A percentile compares a stretch with the other conserved stretches of the same genome.
Evolutionary conservation across 2,797 vertebrate species (phyloP).

Genomic region (Cyprinodon diabolis): DNA sequence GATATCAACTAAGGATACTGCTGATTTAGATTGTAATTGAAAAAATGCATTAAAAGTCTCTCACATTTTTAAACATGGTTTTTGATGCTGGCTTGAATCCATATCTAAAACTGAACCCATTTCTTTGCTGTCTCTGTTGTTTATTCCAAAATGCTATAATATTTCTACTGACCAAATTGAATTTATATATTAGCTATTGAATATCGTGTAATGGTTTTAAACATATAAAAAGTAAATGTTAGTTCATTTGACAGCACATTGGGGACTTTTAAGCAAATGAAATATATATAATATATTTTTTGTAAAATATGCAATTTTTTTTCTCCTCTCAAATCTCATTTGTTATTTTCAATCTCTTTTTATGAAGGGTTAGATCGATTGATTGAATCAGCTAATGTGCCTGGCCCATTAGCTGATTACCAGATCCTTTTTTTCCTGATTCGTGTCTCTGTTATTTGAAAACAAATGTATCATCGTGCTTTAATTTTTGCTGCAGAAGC

Average conservation of each 20-base stretch:
- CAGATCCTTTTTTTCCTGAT: conserved; percentile 50
- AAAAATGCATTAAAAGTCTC: conserved; percentile 1
- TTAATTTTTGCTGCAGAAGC: conserved; percentile 19
- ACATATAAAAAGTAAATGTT: too few species aligned
- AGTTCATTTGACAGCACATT: too few species aligned
- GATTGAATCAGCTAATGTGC: conserved; percentile 1
- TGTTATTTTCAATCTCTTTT: neutral
- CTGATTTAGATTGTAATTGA: neutral
- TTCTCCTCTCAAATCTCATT: neutral
- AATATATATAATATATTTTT: too few species aligned
- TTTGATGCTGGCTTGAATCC: conserved; percentile 10
- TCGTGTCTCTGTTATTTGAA: conserved; percentile 42
- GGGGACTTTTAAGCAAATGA: too few species aligned
- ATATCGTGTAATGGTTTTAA: too few species aligned
- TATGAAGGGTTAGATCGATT: neutral
- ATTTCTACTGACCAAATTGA: conserved; percentile 12
- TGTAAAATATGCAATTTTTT: too few species aligned
- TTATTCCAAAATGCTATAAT: conserved; percentile 39
- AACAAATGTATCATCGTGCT: conserved; percentile 21
- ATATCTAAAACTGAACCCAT: conserved; percentile 58
- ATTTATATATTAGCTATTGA: too few species aligned
- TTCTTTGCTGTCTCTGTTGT: conserved; percentile 53
- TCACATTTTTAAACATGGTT: conserved; percentile 1
- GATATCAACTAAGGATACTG: neutral
- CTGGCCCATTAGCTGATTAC: conserved; percentile 73